Base-by-base conservation (phyloP, 2,113 vertebrate species). In the Neofelis nebulosa region DNA sequence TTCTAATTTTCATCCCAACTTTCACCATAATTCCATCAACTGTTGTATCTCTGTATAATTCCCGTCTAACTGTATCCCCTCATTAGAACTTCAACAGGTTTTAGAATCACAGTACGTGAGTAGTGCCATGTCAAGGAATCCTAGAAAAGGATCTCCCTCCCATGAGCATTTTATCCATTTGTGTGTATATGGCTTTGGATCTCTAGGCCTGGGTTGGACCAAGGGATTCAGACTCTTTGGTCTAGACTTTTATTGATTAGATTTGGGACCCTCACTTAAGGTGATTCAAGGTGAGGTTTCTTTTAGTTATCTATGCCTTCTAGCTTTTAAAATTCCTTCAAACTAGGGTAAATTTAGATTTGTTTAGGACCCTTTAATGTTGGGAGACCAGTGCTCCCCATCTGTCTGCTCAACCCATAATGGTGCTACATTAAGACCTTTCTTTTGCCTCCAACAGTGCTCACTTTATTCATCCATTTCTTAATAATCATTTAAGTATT, bases 1-100 rank as follows among this genome's bases (percentile, higher is more conserved):
- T 97, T 93, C 66, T 93, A 36, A 63, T 91, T 95, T 88, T 95
- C 68, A 87, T 78, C 45, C 61, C 74, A 7, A 82, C 38, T 52
- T 90, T 93, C 19, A 57, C 55, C 16, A 74, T 95, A 80, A 76
- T 74, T 12, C 79, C 21, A 65, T 85, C 50, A 85, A 55, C 45
- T 93, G 3, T 74, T 80, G 5, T 23, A 84, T 83, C 83, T 31
- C 36, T 68, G 7, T 76, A 63, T 23, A 11, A 8, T 82, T 61
- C 52, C 21, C 82, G 27, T 82, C 36, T 91, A 91, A 90, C 38
- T 90, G 29, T 85, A 85, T 16, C 29, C 27, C 9, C 25, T n/a
- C 13, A 48, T 61, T 81, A 89, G 73, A 23, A 87, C n/a, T 85
- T 93, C 45, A 90, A 2, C 4, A 57, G 38, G 38, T 81, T 63